Evolutionary conservation across 2,113 vertebrate genomes (phyloP).

Genomic region (Gasterosteus aculeatus): DNA sequence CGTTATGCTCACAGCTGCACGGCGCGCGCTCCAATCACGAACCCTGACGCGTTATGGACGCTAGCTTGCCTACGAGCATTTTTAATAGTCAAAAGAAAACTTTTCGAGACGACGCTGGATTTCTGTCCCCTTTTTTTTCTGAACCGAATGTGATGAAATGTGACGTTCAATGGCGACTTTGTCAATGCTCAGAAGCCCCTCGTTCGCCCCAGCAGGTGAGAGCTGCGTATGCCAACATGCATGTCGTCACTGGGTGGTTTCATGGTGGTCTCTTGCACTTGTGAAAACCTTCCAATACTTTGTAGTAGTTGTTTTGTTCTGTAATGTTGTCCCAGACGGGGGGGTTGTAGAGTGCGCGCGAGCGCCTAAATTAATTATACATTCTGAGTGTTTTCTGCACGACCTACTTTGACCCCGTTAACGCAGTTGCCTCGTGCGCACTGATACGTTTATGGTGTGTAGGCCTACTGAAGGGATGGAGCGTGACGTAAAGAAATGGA

Average conservation of each 20-base stretch:
- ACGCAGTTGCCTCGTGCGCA: neutral
- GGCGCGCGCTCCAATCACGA: neutral
- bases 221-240: neutral
- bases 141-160: too few relatives aligned
- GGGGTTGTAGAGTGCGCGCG: neutral
- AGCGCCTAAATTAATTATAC: neutral
- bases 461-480: neutral
- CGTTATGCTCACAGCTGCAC: neutral
- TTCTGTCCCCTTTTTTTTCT: too few relatives aligned
- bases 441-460: conserved; percentile 28
- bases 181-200: neutral
- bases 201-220: neutral
- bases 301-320: neutral
- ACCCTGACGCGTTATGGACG: too few relatives aligned
- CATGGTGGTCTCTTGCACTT: neutral
- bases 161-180: too few relatives aligned
- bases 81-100: too few relatives aligned
- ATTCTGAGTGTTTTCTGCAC: conserved; percentile 7
- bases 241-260: neutral
- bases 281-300: neutral
- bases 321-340: neutral
- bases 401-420: conserved; percentile 32
- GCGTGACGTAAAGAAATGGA: neutral
- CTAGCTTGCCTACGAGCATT: too few relatives aligned
- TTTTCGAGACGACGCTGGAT: too few relatives aligned